Conservation (phyloP, 2,797 vertebrate genomes). For the Mormyrops attenuatus region DNA sequence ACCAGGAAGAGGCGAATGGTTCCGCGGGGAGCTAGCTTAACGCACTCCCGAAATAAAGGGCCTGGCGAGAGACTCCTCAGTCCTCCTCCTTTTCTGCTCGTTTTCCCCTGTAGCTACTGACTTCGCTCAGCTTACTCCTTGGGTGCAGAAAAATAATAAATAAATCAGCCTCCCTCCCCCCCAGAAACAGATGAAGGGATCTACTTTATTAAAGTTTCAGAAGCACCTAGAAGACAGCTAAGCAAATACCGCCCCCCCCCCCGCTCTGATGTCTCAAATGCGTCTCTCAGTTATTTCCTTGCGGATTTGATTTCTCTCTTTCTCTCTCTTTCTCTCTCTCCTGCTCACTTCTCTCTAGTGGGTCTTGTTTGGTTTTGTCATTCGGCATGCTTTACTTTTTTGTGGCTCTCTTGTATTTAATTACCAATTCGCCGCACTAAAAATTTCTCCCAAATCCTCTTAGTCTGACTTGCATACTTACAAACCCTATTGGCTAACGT, state of each 20-base stretch:
- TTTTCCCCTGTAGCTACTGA: constrained; percentile 69
- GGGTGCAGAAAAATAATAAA: constrained; percentile 66
- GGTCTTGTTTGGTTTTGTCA: constrained; percentile 24
- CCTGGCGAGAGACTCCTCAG: constrained; percentile 83
- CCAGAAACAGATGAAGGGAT: constrained; percentile 79
- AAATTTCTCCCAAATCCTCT: neutral
- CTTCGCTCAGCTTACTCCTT: constrained; percentile 88
- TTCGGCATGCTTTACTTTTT: constrained; percentile 54
- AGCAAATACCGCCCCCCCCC: constrained; percentile 61
- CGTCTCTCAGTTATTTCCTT: constrained; percentile 70
- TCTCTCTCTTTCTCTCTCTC: constrained; percentile 41
- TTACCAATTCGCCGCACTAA: neutral
- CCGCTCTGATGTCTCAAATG: constrained; percentile 54
- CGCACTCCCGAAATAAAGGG: constrained; percentile 99
- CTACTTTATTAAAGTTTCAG: constrained; percentile 91
- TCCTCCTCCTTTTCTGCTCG: constrained; percentile 31
- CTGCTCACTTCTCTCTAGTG: neutral
- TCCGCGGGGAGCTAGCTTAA: constrained; percentile 98
- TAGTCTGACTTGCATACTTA: neutral
- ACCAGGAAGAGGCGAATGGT: constrained; percentile 99
- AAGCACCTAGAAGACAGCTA: constrained; percentile 79
- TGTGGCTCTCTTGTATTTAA: constrained; percentile 54
- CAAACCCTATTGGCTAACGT: neutral
- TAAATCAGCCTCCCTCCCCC: constrained; percentile 44
- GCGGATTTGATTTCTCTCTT: constrained; percentile 65